phyloP scores from a whole-genome alignment of 2,797 vertebrate genomes.

The Sorex maritimensis region DNA sequence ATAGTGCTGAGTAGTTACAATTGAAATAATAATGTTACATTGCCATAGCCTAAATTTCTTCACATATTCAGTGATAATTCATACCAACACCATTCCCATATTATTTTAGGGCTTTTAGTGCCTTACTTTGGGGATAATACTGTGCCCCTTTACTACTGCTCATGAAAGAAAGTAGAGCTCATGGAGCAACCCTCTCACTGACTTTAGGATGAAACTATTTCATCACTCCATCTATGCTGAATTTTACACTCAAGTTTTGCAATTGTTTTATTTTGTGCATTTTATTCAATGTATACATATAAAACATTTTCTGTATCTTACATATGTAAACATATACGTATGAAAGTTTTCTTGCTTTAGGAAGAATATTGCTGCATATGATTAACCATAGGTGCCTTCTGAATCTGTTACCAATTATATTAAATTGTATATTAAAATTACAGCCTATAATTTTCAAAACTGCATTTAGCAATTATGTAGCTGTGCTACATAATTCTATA shows the following conservation, averaged over 20 bases:
- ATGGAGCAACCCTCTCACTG: neutral
- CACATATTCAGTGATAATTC: neutral
- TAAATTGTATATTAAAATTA: neutral
- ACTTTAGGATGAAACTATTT: neutral
- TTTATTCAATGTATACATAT: neutral
- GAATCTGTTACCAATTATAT: neutral
- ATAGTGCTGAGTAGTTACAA: neutral
- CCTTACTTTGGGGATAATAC: neutral
- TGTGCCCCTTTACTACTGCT: neutral
- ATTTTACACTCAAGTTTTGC: neutral
- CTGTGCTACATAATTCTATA: neutral
- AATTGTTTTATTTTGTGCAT: neutral
- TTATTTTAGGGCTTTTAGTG: neutral
- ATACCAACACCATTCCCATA: neutral
- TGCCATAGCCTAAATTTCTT: neutral
- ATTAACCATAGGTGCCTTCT: neutral
- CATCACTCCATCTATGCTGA: neutral
- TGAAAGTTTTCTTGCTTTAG: conserved; percentile 31
- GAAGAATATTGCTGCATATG: neutral
- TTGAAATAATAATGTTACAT: neutral
- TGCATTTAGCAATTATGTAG: neutral
- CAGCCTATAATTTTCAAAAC: neutral
- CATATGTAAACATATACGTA: neutral
- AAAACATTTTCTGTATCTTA: neutral
- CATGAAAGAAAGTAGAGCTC: neutral